Base-by-base conservation (phyloP, 2,888 invertebrate genomes). In the Drosophila aldrichi region DNA sequence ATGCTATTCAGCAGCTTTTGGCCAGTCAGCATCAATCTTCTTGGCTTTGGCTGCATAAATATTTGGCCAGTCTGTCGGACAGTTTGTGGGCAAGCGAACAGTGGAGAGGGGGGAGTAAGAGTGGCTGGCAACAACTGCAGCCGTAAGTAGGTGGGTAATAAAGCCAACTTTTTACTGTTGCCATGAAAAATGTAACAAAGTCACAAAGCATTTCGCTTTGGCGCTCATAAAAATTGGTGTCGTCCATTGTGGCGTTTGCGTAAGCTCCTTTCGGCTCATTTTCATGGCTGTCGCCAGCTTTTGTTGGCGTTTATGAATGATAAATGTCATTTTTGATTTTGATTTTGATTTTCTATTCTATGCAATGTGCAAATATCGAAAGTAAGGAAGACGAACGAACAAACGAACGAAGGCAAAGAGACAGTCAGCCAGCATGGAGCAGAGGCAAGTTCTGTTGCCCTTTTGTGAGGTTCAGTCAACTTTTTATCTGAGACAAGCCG, bases 161-260 rank as follows among this genome's bases (percentile, higher is more conserved):
- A 84, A 85, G 79, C 66, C 62, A 72, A 85, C 68, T 74, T 87
- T 84, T 82, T 85, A 88, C 82, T 81, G 81, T 75, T 81, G 73
- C 79, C 79, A 85, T 82, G 81, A 88, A 88, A 80, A 81, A 75
- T 81, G 81, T 79, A 82, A 87, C 74, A 87, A 81, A 84, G 85
- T 85, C 82, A 81, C 88, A 84, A 87, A 82, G 82, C 82, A 83
- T 87, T 87, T 84, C 68, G 61, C 70, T 67, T 60, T 70, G 71
- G 67, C 55, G 75, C 70, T 74, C 81, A 86, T 86, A 81, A 77
- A n/a, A 86, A 77, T 67, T 48, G 62, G 66, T 74, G 75, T 73
- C 77, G 70, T 40, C 18, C 38, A 40, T 36, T 40, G 25, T 29
- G 38, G 25, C 48, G 20, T 18, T 44, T 57, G 34, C 46, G 25